phyloP scores from a whole-genome alignment of 2,888 invertebrate species.

The Petrolisthes manimaculis region DNA sequence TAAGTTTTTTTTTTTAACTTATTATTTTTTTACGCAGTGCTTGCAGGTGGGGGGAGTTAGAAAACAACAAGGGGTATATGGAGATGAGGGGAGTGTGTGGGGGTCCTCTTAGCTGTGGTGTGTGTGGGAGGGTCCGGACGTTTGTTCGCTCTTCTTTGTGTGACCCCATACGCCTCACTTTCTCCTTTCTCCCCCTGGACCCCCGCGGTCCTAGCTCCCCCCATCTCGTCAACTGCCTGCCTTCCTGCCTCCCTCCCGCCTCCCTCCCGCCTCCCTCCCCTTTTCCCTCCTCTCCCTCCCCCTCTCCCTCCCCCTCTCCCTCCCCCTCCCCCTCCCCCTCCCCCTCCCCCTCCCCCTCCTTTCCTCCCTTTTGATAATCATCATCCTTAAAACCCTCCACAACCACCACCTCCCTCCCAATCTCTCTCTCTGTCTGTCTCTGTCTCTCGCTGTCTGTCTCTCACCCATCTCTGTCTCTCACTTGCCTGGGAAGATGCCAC shows the following conservation, averaged over 20 bases:
- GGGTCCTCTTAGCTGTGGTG: background rate
- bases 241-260: background rate
- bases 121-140: too few relatives aligned
- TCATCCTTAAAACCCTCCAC: background rate
- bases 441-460: conserved; percentile 44
- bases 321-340: background rate
- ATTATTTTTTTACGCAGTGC: conserved; percentile 42
- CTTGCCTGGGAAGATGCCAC: conserved; percentile 12
- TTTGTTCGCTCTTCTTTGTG: background rate
- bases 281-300: background rate
- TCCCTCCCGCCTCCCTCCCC: background rate
- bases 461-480: background rate
- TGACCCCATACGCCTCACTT: background rate
- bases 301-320: background rate
- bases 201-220: background rate
- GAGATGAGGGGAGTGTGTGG: background rate
- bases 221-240: background rate
- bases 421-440: conserved; percentile 34
- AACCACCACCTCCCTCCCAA: conserved; percentile 48
- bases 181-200: background rate
- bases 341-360: conserved; percentile 35
- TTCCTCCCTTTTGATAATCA: background rate
- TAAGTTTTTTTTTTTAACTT: conserved; percentile 16
- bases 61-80: background rate
- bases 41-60: conserved; percentile 42